Evolutionary conservation across 2,113 vertebrate species (phyloP).

Genomic region (Protobothrops flavoviridis): DNA sequence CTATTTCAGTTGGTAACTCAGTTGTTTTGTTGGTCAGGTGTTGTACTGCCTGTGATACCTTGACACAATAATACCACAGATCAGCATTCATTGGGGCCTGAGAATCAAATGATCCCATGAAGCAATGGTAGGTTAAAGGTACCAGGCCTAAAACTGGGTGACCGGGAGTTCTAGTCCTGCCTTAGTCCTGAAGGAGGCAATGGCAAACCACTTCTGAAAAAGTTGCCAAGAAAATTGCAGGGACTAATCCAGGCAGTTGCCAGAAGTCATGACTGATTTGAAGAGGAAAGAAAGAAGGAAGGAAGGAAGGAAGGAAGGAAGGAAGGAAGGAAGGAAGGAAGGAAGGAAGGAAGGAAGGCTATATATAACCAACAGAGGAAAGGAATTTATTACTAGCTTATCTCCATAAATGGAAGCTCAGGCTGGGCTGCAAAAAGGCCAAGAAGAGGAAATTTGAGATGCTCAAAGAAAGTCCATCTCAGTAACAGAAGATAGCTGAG

Average conservation of each 20-base stretch:
- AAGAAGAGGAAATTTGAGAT: background rate
- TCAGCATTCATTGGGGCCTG: background rate
- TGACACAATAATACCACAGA: background rate
- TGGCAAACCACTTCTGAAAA: background rate
- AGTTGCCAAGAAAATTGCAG: background rate
- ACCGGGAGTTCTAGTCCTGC: background rate
- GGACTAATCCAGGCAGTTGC: background rate
- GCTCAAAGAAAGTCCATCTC: background rate
- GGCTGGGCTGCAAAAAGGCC: background rate
- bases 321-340: background rate
- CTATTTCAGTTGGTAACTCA: background rate
- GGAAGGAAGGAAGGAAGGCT: no score
- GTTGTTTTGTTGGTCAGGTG: background rate
- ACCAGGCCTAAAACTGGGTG: background rate
- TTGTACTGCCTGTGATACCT: background rate
- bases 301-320: no score
- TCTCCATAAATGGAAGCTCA: background rate
- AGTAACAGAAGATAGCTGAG: background rate
- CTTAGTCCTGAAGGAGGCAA: background rate
- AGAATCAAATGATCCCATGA: background rate
- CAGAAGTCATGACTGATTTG: background rate
- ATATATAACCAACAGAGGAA: background rate
- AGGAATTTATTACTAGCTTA: background rate
- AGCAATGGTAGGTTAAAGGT: background rate
- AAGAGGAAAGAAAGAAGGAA: background rate